These are phyloP conservation scores for Plutella xylostella DNA, from an alignment of 2,888 invertebrate genomes.

Conservation along the genomic window DNA sequence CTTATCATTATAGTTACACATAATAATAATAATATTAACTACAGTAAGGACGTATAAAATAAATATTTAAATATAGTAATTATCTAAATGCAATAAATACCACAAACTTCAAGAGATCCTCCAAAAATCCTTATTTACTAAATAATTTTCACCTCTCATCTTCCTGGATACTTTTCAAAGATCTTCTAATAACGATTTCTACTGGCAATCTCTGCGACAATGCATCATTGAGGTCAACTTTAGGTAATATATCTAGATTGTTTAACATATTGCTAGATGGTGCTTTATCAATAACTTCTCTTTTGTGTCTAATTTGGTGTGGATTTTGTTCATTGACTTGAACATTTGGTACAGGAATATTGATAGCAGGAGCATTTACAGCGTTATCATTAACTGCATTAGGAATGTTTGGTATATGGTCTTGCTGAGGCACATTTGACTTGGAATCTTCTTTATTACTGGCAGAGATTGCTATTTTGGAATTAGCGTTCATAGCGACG, in stretches of 20 bases:
- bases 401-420: constrained; percentile 13
- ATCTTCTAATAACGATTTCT: constrained; percentile 34
- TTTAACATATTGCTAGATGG: constrained; percentile 31
- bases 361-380: not conserved
- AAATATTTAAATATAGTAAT: not conserved
- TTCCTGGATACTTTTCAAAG: constrained; percentile 42
- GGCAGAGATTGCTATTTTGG: constrained; percentile 8
- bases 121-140: not conserved
- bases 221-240: constrained; percentile 32
- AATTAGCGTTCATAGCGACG: constrained; percentile 30
- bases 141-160: constrained; percentile 22
- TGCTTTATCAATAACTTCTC: constrained; percentile 46
- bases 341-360: not conserved
- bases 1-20: not conserved
- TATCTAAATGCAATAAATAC: not conserved
- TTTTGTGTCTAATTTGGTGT: constrained; percentile 32
- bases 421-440: not conserved
- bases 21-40: not conserved
- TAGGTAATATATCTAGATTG: constrained; percentile 22
- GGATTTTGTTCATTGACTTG: not conserved
- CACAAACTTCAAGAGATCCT: not conserved
- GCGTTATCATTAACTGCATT: constrained; percentile 6
- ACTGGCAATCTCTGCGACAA: constrained; percentile 34
- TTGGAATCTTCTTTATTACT: not conserved
- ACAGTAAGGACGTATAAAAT: not conserved